Conservation (phyloP, 2,797 vertebrate genomes). For the Chiroxiphia lanceolata region DNA sequence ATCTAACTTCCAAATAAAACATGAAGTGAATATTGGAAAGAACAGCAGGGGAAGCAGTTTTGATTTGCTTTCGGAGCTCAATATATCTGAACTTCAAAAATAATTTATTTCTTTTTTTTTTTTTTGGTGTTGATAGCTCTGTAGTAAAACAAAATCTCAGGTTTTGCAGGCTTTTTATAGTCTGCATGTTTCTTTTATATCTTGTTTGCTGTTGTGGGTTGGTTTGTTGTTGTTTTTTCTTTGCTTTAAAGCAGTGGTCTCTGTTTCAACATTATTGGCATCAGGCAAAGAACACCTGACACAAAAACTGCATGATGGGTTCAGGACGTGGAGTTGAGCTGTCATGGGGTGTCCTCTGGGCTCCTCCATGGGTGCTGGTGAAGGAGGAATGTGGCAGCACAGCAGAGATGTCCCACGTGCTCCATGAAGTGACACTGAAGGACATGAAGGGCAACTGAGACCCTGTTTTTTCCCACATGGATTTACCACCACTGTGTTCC, state of each 20-base stretch:
- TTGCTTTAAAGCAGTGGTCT: neutral
- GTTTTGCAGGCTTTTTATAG: neutral
- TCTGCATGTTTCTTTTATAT: neutral
- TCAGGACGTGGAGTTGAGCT: neutral
- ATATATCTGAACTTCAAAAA: neutral
- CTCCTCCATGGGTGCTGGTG: fast-evolving
- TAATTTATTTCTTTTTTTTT: neutral
- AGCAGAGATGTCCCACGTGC: neutral
- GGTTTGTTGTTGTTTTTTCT: neutral
- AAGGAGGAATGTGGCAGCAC: neutral
- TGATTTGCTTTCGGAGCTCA: neutral
- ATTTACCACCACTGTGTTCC: neutral
- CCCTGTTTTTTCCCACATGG: neutral
- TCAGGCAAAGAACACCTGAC: neutral
- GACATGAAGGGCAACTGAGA: no score
- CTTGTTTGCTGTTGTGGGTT: neutral
- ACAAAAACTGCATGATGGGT: neutral
- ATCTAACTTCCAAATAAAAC: conserved; percentile 60
- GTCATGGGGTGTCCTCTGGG: fast-evolving
- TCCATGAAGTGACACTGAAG: neutral
- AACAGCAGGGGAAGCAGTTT: conserved; percentile 29
- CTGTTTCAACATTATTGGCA: neutral
- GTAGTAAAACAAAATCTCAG: neutral
- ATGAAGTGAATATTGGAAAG: conserved; percentile 57
- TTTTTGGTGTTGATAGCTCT: neutral